phyloP scores from a whole-genome alignment of 2,888 invertebrate species.

The Eilema sororculum region DNA sequence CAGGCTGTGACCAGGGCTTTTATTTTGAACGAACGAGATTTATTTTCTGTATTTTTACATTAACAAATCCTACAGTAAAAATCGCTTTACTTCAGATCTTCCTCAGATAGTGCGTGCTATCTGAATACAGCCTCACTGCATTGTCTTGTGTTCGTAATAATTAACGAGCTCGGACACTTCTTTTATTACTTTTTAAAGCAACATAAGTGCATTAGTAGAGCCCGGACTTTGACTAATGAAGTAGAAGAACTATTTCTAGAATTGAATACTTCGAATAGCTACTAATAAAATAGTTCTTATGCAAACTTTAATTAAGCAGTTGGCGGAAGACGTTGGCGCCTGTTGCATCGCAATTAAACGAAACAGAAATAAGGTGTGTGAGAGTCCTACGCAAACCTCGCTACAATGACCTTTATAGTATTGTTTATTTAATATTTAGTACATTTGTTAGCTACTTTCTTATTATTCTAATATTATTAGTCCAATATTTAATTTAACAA shows the following conservation, averaged over 20 bases:
- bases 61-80: background rate
- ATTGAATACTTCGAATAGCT: conserved; percentile 7
- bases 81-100: background rate
- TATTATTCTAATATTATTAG: background rate
- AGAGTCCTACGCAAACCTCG: conserved; percentile 52
- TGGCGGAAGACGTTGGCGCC: conserved; percentile 56
- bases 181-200: conserved; percentile 6
- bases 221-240: conserved; percentile 2
- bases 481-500: background rate
- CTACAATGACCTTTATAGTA: conserved; percentile 33
- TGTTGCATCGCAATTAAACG: conserved; percentile 65
- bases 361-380: conserved; percentile 56
- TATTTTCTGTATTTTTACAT: too few species aligned
- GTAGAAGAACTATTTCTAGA: background rate
- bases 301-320: conserved; percentile 41
- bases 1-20: too few species aligned
- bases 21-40: too few species aligned
- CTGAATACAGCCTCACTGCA: background rate
- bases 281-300: conserved; percentile 16
- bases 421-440: background rate
- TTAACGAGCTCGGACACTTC: background rate
- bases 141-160: background rate
- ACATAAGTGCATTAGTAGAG: conserved; percentile 14
- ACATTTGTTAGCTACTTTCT: conserved; percentile 4
- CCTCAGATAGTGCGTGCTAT: background rate